phyloP scores from a whole-genome alignment of 2,888 invertebrate species.

The Thera obeliscata region DNA sequence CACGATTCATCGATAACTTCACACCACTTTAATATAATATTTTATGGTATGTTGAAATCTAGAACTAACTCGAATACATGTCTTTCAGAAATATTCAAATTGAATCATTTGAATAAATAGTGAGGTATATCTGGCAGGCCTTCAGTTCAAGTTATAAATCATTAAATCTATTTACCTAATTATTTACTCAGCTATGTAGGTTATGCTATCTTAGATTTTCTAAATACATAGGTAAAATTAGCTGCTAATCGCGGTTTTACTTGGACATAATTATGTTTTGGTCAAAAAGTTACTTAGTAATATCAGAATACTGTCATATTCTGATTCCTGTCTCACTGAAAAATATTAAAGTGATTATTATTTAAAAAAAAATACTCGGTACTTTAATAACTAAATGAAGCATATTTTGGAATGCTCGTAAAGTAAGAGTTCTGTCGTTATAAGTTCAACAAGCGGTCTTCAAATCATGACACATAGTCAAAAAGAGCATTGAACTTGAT shows the following conservation, averaged over 20 bases:
- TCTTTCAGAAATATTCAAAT: not conserved
- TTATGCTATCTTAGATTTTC: too few species aligned
- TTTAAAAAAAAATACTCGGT: not conserved
- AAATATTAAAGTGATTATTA: not conserved
- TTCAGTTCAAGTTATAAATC: not conserved
- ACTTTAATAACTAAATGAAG: not conserved
- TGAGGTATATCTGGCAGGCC: not conserved
- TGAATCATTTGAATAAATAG: not conserved
- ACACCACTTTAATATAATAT: constrained; percentile 71
- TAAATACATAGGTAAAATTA: too few species aligned
- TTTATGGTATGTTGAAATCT: constrained; percentile 46
- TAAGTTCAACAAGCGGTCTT: not conserved
- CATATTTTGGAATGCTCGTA: constrained; percentile 29
- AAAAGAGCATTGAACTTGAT: constrained; percentile 41
- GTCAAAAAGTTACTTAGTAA: too few species aligned
- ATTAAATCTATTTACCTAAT: not conserved
- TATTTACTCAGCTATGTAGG: not conserved
- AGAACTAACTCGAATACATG: too few species aligned
- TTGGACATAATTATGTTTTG: too few species aligned
- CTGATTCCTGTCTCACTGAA: too few species aligned
- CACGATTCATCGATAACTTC: constrained; percentile 49
- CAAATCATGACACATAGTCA: constrained; percentile 41
- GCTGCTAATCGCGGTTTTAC: too few species aligned
- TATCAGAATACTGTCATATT: not conserved
- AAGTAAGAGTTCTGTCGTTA: constrained; percentile 34